phyloP scores from a whole-genome alignment of 2,888 invertebrate species.

The Monochamus alternatus region DNA sequence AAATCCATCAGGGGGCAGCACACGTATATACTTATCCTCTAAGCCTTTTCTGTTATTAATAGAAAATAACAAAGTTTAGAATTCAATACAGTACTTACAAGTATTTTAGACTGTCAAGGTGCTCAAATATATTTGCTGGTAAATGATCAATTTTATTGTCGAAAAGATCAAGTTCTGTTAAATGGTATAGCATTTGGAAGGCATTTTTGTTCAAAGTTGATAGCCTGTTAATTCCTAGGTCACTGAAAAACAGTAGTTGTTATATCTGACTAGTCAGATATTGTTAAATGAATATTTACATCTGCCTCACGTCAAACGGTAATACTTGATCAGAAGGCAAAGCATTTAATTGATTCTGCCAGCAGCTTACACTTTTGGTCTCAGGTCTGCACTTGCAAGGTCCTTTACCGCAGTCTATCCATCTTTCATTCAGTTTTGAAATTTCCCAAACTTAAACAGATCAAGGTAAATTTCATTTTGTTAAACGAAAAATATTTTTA shows the following conservation, averaged over 20 bases:
- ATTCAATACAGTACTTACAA: conserved; percentile 73
- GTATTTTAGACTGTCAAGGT: conserved; percentile 76
- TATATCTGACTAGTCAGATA: neutral
- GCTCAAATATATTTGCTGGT: conserved; percentile 78
- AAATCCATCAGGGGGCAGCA: too few species aligned
- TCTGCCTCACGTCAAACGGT: conserved; percentile 77
- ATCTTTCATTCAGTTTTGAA: conserved; percentile 74
- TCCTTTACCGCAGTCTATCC: conserved; percentile 77
- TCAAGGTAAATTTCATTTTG: neutral
- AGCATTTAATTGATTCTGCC: conserved; percentile 76
- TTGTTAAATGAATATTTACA: conserved; percentile 71
- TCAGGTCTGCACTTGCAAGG: conserved; percentile 79
- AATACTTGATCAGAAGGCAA: conserved; percentile 77
- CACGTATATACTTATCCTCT: too few species aligned
- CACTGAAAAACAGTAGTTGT: conserved; percentile 72
- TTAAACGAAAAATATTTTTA: neutral
- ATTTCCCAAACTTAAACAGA: conserved; percentile 77
- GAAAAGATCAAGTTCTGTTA: conserved; percentile 81
- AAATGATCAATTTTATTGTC: conserved; percentile 82
- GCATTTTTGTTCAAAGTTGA: conserved; percentile 80
- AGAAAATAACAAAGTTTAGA: too few species aligned
- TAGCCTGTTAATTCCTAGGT: conserved; percentile 81
- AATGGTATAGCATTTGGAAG: conserved; percentile 77
- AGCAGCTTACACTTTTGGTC: conserved; percentile 79
- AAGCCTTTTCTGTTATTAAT: too few species aligned